Base-by-base conservation (phyloP, 2,113 vertebrate genomes). In the Eleginops maclovinus region DNA sequence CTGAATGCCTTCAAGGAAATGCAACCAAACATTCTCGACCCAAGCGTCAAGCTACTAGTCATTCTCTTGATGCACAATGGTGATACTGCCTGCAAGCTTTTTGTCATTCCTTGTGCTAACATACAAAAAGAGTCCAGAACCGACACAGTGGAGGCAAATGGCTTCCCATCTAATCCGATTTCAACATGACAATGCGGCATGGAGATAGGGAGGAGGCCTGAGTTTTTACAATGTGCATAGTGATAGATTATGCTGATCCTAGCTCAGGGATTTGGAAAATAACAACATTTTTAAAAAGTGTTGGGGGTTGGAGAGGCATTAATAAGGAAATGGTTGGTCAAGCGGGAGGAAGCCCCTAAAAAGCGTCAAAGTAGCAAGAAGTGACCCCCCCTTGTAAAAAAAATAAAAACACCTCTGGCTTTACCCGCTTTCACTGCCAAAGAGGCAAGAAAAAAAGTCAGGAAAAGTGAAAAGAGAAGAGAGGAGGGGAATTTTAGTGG, bases 231-330 rank as follows among this genome's bases (percentile, higher is more conserved):
- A 91, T 90, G 90, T 89, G 92, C 90, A 90, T 77, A 80, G 90
- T 84, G 91, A 90, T 87, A 92, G 91, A 93, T 91, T 92, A 93
- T 93, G 91, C 89, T 92, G 88, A 93, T 93, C 91, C 88, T 64
- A 88, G 88, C 87, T 81, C 60, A 31, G 73, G 81, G 89, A 88
- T 84, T 86, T 53, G 11, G 0, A 41, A 31, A 40, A 60, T 22
- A 61, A 61, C 21, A 9, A 36, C 5, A 36, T 36, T 8, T 8
- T 8, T 1, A 36, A 36, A 22, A 61, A 46, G 58, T 43, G 72
- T 82, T 82, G 82, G 87, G 90, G 88, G 83, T 83, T 84, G 85
- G 46, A 82, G 58, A 49, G 74, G 73, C 70, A 47, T 78, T 69
- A 85, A 87, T 89, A 88, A 68, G 69, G 76, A 65, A 85, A 82